These are phyloP conservation scores for Ceraclea dissimilis DNA, from an alignment of 2,888 invertebrate genomes.

Conservation along the genomic window DNA sequence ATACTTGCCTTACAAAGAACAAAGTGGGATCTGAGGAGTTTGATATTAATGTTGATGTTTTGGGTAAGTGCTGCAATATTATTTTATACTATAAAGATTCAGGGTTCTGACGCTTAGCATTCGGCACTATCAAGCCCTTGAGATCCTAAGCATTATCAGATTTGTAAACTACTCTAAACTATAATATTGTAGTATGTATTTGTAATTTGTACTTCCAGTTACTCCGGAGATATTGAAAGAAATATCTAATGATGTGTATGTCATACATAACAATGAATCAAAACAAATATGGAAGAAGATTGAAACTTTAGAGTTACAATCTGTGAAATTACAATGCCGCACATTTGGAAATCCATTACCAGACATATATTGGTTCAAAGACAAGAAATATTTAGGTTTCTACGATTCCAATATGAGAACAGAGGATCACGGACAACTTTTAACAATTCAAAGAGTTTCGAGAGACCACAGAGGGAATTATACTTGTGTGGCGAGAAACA, in stretches of 20 bases:
- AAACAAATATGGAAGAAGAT: slow-evolving; percentile 28
- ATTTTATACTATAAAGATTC: no score
- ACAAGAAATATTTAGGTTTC: slow-evolving; percentile 39
- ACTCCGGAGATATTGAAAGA: slow-evolving; percentile 40
- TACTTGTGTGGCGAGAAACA: slow-evolving; percentile 52
- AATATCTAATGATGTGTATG: slow-evolving; percentile 1
- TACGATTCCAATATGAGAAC: slow-evolving; percentile 42
- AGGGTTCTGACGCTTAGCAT: no score
- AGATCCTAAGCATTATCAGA: no score
- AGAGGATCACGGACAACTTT: slow-evolving; percentile 37
- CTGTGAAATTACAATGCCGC: slow-evolving; percentile 46
- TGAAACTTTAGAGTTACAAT: slow-evolving; percentile 40
- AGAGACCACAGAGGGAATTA: slow-evolving; percentile 47
- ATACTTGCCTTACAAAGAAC: slow-evolving; percentile 50
- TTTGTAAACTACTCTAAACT: neutral
- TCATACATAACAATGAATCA: slow-evolving; percentile 23
- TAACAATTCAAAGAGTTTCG: slow-evolving; percentile 33
- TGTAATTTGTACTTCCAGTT: slow-evolving; percentile 30
- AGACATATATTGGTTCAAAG: slow-evolving; percentile 54
- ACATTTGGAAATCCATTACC: slow-evolving; percentile 54
- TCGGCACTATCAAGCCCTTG: no score
- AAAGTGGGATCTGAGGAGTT: slow-evolving; percentile 42
- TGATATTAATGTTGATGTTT: slow-evolving; percentile 36
- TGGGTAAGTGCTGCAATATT: slow-evolving; percentile 34
- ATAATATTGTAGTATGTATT: no score